Evolutionary conservation across 1,140 invertebrate species (phyloP).

Genomic region (Drosophila subobscura): DNA sequence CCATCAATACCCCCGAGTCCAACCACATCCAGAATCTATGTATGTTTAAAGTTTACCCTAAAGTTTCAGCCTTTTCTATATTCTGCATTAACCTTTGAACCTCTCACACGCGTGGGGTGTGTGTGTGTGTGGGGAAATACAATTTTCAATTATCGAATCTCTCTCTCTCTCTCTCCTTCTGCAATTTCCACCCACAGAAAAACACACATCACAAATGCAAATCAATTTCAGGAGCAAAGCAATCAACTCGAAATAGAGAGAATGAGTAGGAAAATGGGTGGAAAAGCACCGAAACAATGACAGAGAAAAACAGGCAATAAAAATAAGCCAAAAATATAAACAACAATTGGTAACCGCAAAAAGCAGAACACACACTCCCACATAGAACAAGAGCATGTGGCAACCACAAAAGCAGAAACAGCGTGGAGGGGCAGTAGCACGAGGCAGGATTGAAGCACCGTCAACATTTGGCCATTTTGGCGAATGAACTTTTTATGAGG

Average conservation of each 20-base stretch:
- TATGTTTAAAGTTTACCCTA: no score
- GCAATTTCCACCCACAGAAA: constrained; percentile 26
- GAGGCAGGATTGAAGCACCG: constrained; percentile 32
- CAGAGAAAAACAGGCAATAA: constrained; percentile 64
- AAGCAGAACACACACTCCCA: constrained; percentile 1
- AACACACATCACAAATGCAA: constrained; percentile 48
- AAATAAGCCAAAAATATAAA: constrained; percentile 74
- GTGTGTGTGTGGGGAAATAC: constrained; percentile 29
- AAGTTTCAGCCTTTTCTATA: background rate
- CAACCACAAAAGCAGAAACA: constrained; percentile 1
- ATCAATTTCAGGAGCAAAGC: constrained; percentile 57
- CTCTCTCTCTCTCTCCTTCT: constrained; percentile 22
- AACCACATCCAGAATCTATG: no score
- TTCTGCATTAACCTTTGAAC: constrained; percentile 19
- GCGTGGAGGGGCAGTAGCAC: constrained; percentile 21
- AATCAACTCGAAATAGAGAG: constrained; percentile 29
- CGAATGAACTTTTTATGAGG: constrained; percentile 74
- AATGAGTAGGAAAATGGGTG: constrained; percentile 6
- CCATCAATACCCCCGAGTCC: no score
- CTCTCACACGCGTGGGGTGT: constrained; percentile 14
- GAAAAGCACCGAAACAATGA: constrained; percentile 57
- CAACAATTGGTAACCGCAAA: constrained; percentile 69
- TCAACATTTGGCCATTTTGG: constrained; percentile 69
- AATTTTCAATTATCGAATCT: constrained; percentile 67
- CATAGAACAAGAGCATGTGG: no score